Conservation (phyloP, 2,888 invertebrate genomes). For the Octonoba sinensis region DNA sequence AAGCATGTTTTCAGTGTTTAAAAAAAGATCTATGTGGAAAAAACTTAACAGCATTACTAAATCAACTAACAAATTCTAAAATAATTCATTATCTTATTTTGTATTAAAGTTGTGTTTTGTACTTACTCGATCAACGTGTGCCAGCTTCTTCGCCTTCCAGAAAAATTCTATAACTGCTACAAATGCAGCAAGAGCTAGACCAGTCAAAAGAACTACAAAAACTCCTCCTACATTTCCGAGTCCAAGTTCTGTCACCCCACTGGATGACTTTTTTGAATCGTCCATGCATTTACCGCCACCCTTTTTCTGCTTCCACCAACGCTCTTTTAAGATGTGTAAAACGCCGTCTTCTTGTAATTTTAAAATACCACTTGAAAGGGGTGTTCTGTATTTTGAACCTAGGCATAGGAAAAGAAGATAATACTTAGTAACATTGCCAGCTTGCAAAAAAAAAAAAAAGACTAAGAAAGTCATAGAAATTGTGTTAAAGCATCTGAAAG, state of each 20-base stretch:
- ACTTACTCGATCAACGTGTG: conserved; percentile 60
- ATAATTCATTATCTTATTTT: not conserved
- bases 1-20: too few relatives aligned
- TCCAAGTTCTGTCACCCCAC: conserved; percentile 67
- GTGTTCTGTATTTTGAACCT: conserved; percentile 64
- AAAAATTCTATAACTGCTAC: conserved; percentile 67
- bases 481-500: too few relatives aligned
- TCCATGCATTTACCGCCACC: conserved; percentile 69
- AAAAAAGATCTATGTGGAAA: too few relatives aligned
- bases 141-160: conserved; percentile 66
- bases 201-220: conserved; percentile 69
- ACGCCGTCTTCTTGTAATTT: conserved; percentile 73
- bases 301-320: conserved; percentile 73
- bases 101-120: not conserved
- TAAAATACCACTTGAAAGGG: conserved; percentile 83
- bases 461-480: too few relatives aligned
- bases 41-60: too few relatives aligned
- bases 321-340: conserved; percentile 73
- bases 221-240: conserved; percentile 70
- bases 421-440: too few relatives aligned
- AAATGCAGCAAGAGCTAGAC: conserved; percentile 66
- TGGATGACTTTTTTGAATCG: conserved; percentile 66
- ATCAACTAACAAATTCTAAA: too few relatives aligned
- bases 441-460: too few relatives aligned
- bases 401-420: not conserved